Evolutionary conservation across 2,113 vertebrate genomes (phyloP).

Genomic region (Halcyon senegalensis): DNA sequence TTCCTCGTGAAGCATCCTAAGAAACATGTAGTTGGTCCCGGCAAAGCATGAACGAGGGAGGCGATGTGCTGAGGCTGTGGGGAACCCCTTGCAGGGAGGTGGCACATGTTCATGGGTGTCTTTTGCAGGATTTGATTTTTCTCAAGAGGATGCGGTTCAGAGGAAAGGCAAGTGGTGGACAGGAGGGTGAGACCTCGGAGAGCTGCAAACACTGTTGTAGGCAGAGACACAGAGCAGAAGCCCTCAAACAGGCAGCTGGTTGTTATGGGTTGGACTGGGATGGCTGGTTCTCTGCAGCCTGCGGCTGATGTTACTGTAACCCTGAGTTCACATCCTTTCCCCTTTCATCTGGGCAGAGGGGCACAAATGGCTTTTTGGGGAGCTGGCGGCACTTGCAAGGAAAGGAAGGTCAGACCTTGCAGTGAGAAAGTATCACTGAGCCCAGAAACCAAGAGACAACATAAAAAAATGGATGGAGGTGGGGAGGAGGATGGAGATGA

Average conservation of each 20-base stretch:
- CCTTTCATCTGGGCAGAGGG: background rate
- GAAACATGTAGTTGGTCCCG: background rate
- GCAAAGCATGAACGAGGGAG: background rate
- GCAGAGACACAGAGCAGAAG: background rate
- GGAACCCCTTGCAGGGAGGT: background rate
- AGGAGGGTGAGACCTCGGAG: background rate
- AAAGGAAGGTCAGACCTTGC: background rate
- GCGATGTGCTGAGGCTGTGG: background rate
- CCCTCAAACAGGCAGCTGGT: background rate
- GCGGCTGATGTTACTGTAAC: background rate
- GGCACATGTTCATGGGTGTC: background rate
- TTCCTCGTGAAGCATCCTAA: background rate
- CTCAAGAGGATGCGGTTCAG: background rate
- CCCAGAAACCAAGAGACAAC: background rate
- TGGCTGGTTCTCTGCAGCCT: background rate
- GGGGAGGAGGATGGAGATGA: background rate
- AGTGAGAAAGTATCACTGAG: background rate
- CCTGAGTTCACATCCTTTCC: background rate
- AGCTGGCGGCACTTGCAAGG: background rate
- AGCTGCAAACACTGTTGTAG: background rate
- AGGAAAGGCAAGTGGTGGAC: background rate
- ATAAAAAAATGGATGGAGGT: background rate
- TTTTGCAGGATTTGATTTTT: background rate
- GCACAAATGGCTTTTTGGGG: background rate
- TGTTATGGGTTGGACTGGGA: background rate